These are phyloP conservation scores for Fabriciana adippe DNA, from an alignment of 2,888 invertebrate species.

Conservation along the genomic window DNA sequence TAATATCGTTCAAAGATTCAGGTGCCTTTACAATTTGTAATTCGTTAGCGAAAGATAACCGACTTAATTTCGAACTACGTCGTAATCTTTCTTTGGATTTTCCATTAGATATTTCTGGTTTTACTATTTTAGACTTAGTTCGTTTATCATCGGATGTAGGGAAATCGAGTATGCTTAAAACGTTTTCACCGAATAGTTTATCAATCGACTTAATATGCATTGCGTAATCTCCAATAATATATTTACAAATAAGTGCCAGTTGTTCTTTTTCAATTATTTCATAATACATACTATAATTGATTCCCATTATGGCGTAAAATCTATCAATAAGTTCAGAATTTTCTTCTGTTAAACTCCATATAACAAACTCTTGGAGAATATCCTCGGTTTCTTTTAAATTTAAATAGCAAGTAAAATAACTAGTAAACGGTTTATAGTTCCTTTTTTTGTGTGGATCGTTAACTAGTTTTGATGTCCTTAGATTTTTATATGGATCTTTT, in stretches of 20 bases:
- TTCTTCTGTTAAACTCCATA: constrained; percentile 68
- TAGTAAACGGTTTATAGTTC: constrained; percentile 65
- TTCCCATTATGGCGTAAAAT: constrained; percentile 82
- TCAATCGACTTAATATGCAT: constrained; percentile 60
- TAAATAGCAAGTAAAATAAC: constrained; percentile 83
- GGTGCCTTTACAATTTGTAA: constrained; percentile 56
- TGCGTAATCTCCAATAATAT: constrained; percentile 69
- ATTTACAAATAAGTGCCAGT: constrained; percentile 74
- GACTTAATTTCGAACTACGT: constrained; percentile 56
- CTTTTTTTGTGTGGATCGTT: constrained; percentile 73
- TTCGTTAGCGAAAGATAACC: constrained; percentile 49
- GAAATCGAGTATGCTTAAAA: constrained; percentile 63
- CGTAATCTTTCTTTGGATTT: constrained; percentile 62
- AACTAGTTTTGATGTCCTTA: constrained; percentile 77
- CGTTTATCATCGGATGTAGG: constrained; percentile 62
- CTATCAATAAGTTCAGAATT: constrained; percentile 78
- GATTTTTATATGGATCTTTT: constrained; percentile 60
- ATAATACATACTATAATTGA: constrained; percentile 83
- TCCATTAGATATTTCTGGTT: constrained; percentile 54
- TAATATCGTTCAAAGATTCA: constrained; percentile 46
- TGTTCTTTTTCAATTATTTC: constrained; percentile 78
- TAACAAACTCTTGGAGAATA: constrained; percentile 65
- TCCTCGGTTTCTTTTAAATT: constrained; percentile 69
- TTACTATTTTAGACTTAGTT: constrained; percentile 64
- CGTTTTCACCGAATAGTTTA: constrained; percentile 68